These are phyloP conservation scores for Coluber constrictor DNA, from an alignment of 2,797 vertebrate genomes.

Conservation along the genomic window DNA sequence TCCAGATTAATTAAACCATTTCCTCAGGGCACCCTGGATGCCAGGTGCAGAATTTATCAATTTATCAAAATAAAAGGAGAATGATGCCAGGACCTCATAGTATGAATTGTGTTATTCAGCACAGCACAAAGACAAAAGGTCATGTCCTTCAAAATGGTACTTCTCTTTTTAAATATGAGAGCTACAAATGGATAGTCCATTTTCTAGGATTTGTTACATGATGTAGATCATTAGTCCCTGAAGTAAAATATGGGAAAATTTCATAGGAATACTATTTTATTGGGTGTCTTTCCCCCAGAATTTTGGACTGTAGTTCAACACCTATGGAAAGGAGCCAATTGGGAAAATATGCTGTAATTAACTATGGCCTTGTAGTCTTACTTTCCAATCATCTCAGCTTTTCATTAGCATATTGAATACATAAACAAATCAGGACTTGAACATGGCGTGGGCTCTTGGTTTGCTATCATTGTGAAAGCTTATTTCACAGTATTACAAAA, in stretches of 20 bases:
- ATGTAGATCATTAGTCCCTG: neutral
- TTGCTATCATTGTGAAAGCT: neutral
- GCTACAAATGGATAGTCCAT: neutral
- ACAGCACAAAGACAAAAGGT: neutral
- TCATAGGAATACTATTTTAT: neutral
- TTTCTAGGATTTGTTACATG: neutral
- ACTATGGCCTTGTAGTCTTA: neutral
- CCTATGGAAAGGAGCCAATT: neutral
- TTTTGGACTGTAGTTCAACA: neutral
- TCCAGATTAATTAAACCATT: slow-evolving; percentile 2
- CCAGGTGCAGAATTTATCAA: slow-evolving; percentile 27
- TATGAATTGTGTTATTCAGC: slow-evolving; percentile 2
- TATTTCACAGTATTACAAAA: neutral
- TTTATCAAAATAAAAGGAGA: neutral
- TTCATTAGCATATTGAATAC: neutral
- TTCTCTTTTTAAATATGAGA: neutral
- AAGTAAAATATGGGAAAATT: neutral
- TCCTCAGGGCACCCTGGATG: slow-evolving; percentile 4
- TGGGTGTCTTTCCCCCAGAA: neutral
- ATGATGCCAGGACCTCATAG: neutral
- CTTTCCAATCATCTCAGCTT: neutral
- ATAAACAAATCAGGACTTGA: neutral
- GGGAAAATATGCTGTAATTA: neutral
- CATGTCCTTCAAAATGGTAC: neutral
- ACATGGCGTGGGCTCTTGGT: neutral